Evolutionary conservation across 2,888 invertebrate species (phyloP).

Genomic region (Dusona sp.): DNA sequence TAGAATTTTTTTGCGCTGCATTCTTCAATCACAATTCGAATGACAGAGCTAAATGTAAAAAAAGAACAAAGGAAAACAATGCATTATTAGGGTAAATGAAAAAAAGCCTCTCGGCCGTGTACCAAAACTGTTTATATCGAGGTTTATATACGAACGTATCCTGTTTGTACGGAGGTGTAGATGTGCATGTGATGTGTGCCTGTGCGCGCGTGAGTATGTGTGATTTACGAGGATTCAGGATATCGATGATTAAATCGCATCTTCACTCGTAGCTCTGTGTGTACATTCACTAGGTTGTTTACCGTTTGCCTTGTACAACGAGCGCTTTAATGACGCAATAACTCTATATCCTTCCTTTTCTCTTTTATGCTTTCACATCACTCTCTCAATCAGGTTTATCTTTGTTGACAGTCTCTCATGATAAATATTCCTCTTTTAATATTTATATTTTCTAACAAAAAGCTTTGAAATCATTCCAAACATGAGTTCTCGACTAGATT

Average conservation of each 20-base stretch:
- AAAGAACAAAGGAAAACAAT: constrained; percentile 9
- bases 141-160: constrained; percentile 40
- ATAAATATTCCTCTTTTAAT: constrained; percentile 23
- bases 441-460: background rate
- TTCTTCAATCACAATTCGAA: constrained; percentile 13
- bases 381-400: background rate
- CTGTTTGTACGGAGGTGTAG: constrained; percentile 45
- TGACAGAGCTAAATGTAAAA: constrained; percentile 52
- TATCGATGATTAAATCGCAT: constrained; percentile 11
- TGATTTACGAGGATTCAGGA: constrained; percentile 42
- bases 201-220: constrained; percentile 17
- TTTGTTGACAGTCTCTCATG: constrained; percentile 6
- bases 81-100: constrained; percentile 14
- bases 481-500: background rate
- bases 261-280: constrained; percentile 7
- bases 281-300: constrained; percentile 7
- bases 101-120: constrained; percentile 35
- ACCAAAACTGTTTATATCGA: constrained; percentile 55
- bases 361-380: constrained; percentile 6
- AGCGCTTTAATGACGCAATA: background rate
- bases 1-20: constrained; percentile 8
- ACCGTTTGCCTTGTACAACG: constrained; percentile 13
- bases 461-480: constrained; percentile 28
- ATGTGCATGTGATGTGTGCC: constrained; percentile 2
- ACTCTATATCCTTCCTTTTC: background rate